Evolutionary conservation across 2,888 invertebrate genomes (phyloP), one percentile per base, ranked within the genome.

Genomic region (Brenthis hecate): DNA sequence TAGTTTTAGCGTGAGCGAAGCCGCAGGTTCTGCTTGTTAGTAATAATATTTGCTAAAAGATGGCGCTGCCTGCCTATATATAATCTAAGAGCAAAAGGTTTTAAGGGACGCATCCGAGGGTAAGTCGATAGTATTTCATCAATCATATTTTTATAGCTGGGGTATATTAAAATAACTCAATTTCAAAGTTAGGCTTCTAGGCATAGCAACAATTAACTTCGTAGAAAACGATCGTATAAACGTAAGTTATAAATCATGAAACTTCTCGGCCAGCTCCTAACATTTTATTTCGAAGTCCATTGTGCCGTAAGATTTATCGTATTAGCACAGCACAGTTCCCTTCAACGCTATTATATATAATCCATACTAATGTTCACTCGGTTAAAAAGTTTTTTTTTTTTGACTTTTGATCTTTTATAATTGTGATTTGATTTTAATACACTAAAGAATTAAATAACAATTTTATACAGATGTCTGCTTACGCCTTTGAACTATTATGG

Each of bases 291-390:
- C 73, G 73, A 76, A 77, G 75, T 77, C 77, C 72, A 77, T 78
- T 79, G 77, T 77, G 75, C 67, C 71, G 72, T 66, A 72, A 78
- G 79, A 81, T 81, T 81, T 81, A 81, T 81, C 74, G 77, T 74
- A 75, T 76, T 75, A 78, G 78, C 78, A 76, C 76, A 75, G 72
- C 72, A 76, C 77, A 75, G 76, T 76, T 76, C 72, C 72, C 71
- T 72, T 71, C 74, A 71, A 69, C 64, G 66, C 71, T 72, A 65
- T 69, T 70, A 60, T 64, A 67, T 67, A 68, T 62, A 68, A 66
- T 65, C 56, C 66, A 48, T 65, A 56, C 55, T 58, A 58, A 65
- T 70, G 47, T 65, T 67, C 50, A 57, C 51, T 51, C 16, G 57
- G 51, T 57, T 68, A 56, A 63, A 63, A 65, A 55, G 32, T 48